phyloP scores from a whole-genome alignment of 2,888 invertebrate species.

The Drosophila quinaria region DNA sequence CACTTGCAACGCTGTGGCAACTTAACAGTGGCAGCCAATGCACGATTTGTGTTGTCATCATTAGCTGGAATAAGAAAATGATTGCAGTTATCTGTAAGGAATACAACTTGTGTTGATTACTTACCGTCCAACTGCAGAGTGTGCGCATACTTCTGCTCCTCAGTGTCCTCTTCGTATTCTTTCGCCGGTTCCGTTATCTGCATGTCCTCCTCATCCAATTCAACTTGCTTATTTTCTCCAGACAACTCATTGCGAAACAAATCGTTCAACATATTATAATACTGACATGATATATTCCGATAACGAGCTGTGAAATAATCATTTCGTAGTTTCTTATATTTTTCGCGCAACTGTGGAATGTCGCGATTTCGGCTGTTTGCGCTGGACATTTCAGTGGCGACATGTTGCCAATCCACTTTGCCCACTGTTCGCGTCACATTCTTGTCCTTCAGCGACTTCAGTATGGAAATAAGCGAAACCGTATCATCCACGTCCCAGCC shows the following conservation, averaged over 20 bases:
- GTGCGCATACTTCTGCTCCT: conserved; percentile 54
- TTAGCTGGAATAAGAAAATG: conserved; percentile 9
- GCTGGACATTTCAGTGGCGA: conserved; percentile 37
- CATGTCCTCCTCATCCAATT: conserved; percentile 7
- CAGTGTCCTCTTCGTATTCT: background rate
- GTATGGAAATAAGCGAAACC: conserved; percentile 33
- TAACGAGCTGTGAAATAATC: conserved; percentile 40
- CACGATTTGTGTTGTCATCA: conserved; percentile 1
- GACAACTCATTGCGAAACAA: conserved; percentile 24
- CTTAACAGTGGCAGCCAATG: background rate
- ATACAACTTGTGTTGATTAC: background rate
- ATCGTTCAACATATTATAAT: conserved; percentile 34
- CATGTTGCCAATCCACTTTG: conserved; percentile 42
- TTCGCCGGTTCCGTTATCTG: background rate
- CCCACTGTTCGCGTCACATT: background rate
- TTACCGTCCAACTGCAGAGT: conserved; percentile 35
- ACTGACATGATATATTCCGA: conserved; percentile 36
- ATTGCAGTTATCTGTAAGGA: background rate
- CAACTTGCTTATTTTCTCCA: background rate
- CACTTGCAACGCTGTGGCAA: conserved; percentile 45
- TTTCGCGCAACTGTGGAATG: conserved; percentile 32
- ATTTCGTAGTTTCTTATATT: conserved; percentile 24
- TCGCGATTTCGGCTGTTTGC: conserved; percentile 9
- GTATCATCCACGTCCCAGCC: conserved; percentile 41
- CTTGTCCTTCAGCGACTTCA: conserved; percentile 23